These are phyloP conservation scores for Phortica variegata DNA, from an alignment of 1,140 invertebrate species.

Conservation along the genomic window DNA sequence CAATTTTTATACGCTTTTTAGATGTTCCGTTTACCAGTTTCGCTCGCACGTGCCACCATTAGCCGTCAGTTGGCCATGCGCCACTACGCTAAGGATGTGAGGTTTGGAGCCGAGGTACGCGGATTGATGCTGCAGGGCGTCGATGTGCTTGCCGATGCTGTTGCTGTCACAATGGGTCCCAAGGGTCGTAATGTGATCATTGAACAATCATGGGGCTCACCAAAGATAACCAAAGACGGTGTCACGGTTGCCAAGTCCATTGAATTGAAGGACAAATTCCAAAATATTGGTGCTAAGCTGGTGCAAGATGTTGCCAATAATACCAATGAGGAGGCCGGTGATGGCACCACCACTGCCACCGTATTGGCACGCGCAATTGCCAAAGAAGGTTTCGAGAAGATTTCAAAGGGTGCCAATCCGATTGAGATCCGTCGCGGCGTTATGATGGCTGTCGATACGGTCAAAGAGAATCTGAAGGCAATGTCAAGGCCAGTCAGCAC, in stretches of 20 bases:
- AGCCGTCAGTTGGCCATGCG: constrained; percentile 41
- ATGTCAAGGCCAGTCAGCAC: constrained; percentile 95
- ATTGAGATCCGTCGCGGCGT: constrained; percentile 94
- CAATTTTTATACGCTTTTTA: constrained; percentile 1
- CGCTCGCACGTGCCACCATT: constrained; percentile 13
- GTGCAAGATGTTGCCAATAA: constrained; percentile 99
- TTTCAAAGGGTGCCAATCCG: constrained; percentile 96
- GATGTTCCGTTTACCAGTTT: constrained; percentile 17
- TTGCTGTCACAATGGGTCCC: constrained; percentile 98
- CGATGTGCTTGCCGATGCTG: constrained; percentile 94
- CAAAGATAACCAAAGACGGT: constrained; percentile 99
- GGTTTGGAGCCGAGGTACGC: constrained; percentile 94
- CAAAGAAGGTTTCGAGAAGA: constrained; percentile 98
- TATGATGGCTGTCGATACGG: constrained; percentile 90
- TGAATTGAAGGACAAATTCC: constrained; percentile 97
- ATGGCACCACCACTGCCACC: constrained; percentile 97
- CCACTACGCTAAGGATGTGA: constrained; percentile 91
- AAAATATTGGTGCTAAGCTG: constrained; percentile 96
- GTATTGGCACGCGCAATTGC: no score
- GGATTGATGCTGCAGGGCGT: constrained; percentile 97
- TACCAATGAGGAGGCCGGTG: constrained; percentile 98
- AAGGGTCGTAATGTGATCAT: constrained; percentile 99
- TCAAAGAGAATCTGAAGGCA: constrained; percentile 82
- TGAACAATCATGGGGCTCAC: constrained; percentile 97
- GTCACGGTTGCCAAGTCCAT: constrained; percentile 98